phyloP scores from a whole-genome alignment of 2,888 invertebrate genomes.

The Eristalis arbustorum region DNA sequence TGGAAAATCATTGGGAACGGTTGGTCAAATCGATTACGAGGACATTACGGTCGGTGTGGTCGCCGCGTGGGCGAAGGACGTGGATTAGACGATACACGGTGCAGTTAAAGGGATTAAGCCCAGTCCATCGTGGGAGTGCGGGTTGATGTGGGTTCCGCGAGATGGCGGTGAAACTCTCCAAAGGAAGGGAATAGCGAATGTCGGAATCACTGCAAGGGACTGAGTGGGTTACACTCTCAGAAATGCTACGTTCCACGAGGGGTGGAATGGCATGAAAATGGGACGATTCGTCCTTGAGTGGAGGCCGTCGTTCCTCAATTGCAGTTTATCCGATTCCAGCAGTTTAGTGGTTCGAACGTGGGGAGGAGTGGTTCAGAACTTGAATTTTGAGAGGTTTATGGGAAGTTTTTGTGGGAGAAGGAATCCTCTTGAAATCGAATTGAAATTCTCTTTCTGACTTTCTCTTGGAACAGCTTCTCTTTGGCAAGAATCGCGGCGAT shows the following conservation, averaged over 20 bases:
- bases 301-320: neutral
- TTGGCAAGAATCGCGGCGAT: too few relatives aligned
- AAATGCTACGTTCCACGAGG: neutral
- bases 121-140: neutral
- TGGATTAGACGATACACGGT: neutral
- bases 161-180: neutral
- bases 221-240: neutral
- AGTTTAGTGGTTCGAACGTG: neutral
- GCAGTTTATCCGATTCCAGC: neutral
- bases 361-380: neutral
- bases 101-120: neutral
- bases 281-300: neutral
- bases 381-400: neutral
- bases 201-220: neutral
- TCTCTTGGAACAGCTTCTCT: neutral
- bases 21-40: constrained; percentile 45
- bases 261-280: neutral
- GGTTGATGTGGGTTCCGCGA: neutral
- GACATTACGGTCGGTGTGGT: constrained; percentile 6
- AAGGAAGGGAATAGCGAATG: neutral
- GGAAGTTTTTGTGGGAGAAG: neutral
- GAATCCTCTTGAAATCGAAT: neutral
- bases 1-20: constrained; percentile 52
- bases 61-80: neutral
- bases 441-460: neutral